Evolutionary conservation across 2,888 invertebrate species (phyloP), one percentile per base, ranked within the genome.

Genomic region (Lycia hirtaria): DNA sequence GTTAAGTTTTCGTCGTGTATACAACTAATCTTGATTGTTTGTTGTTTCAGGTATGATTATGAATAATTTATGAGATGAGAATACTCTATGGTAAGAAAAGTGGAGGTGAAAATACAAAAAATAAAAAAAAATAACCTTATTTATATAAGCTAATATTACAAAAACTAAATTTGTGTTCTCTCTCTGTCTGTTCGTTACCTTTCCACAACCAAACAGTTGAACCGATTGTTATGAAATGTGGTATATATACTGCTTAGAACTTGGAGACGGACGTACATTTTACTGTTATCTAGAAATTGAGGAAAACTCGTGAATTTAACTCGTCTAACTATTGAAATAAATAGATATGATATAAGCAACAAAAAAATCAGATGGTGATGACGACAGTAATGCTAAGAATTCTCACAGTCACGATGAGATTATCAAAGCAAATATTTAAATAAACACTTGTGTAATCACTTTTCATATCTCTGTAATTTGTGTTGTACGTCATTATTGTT

Each of bases 31-130:
- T 49, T 50, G 62, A 59, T 61, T 57, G 40, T 65, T 64, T 67
- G 43, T 74, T 75, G 68, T 79, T 78, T 37, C 75, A 80, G 79
- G 80, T 77, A 76, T 60, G 49, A 15, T 30, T 24, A n/a, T 2
- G 9, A 44, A 14, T n/a, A n/a, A n/a, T 20, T 40, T 30, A 12
- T 2, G 20, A 9, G 15, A 4, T 33, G 17, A 9, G 19, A 1
- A 3, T 5, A 7, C 2, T 24, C 3, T 24, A 9, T 38, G 56
- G 56, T 56, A 44, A 56, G 56, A 48, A 40, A 38, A 5, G 2
- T 14, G n/a, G 1, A 5, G 5, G n/a, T 1, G 6, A 32, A 14
- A 32, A 1, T n/a, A 0, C 2, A 1, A 14, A 32, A 2, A 4
- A 2, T 5, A 32, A 15, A 9, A 6, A 4, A 26, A 2, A 14